These are phyloP conservation scores for Hippocampus zosterae DNA, from an alignment of 2,113 vertebrate genomes.

Conservation along the genomic window DNA sequence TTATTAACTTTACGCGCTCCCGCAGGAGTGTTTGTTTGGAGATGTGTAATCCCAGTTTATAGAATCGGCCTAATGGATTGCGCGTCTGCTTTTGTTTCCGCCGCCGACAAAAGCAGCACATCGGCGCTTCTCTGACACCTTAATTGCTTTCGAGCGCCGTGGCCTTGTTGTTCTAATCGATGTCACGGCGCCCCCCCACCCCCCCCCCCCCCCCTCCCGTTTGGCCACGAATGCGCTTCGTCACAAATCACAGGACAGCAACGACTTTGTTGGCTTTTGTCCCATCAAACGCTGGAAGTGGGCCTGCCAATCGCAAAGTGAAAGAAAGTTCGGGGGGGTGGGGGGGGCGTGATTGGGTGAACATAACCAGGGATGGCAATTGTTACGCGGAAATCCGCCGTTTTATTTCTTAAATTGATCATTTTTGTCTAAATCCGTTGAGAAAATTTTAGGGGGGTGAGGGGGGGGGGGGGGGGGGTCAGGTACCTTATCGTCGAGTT, in stretches of 20 bases:
- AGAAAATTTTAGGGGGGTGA: too few species aligned
- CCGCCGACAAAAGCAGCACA: neutral
- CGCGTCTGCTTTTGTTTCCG: constrained; percentile 32
- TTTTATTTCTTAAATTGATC: too few species aligned
- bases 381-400: too few species aligned
- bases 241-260: constrained; percentile 22
- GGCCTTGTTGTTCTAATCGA: constrained; percentile 41
- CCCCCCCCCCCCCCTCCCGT: too few species aligned
- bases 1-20: constrained; percentile 25
- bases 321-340: too few species aligned
- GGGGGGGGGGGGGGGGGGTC: too few species aligned
- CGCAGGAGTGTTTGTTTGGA: constrained; percentile 18
- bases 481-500: too few species aligned
- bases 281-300: neutral
- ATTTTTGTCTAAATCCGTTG: too few species aligned
- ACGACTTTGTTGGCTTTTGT: constrained; percentile 17
- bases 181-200: constrained; percentile 34
- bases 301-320: too few species aligned
- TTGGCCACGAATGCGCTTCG: constrained; percentile 23
- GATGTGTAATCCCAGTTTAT: constrained; percentile 28
- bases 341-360: too few species aligned
- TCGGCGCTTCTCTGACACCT: constrained; percentile 33
- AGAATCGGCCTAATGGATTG: constrained; percentile 33
- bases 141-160: constrained; percentile 49
- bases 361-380: too few species aligned